A percentile compares a stretch with the other conserved stretches of the same genome.
These are phyloP conservation scores for Microtus oregoni DNA, from an alignment of 2,113 vertebrate genomes.

Conservation along the genomic window DNA sequence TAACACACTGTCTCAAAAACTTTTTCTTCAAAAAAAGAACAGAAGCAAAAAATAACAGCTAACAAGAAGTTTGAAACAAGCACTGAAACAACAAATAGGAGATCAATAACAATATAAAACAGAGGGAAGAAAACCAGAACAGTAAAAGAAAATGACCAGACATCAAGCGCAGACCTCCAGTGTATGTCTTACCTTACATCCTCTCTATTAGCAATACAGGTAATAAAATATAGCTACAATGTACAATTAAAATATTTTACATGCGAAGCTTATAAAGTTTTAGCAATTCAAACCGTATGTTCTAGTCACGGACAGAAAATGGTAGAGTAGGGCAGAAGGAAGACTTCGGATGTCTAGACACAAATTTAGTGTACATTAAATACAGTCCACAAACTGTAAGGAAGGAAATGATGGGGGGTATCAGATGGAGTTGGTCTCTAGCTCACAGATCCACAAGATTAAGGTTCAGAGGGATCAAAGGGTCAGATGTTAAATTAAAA, in stretches of 20 bases:
- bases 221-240: background rate
- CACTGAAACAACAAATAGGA: background rate
- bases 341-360: background rate
- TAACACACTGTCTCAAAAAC: background rate
- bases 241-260: background rate
- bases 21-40: background rate
- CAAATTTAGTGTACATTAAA: background rate
- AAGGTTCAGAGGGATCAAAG: background rate
- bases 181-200: background rate
- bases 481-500: background rate
- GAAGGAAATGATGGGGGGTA: background rate
- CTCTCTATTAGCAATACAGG: background rate
- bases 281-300: background rate
- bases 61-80: background rate
- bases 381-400: background rate
- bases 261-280: background rate
- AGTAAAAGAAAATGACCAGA: background rate
- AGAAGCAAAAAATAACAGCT: background rate
- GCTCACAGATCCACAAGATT: constrained; percentile 16
- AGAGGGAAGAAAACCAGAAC: background rate
- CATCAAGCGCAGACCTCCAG: background rate
- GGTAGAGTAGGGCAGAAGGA: background rate
- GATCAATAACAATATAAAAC: background rate
- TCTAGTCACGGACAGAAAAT: background rate
- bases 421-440: background rate